phyloP scores from a whole-genome alignment of 2,797 vertebrate species.

The Aulostomus chinensis region DNA sequence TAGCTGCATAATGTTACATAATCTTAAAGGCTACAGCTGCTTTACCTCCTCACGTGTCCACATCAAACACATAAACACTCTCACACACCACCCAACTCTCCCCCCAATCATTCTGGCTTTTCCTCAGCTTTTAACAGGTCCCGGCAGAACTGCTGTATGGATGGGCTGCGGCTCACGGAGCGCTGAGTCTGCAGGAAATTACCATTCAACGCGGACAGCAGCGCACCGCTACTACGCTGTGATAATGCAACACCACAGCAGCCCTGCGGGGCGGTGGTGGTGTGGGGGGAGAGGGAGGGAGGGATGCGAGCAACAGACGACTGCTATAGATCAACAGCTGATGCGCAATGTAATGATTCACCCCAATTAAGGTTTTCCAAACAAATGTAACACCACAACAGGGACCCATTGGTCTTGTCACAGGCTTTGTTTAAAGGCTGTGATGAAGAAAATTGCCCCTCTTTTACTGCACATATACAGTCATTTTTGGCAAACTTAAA shows the following conservation, averaged over 20 bases:
- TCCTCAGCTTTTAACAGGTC: constrained; percentile 57
- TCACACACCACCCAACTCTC: neutral
- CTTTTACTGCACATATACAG: neutral
- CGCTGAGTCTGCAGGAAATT: constrained; percentile 69
- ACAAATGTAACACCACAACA: constrained; percentile 13
- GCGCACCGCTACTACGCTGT: constrained; percentile 39
- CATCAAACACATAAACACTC: neutral
- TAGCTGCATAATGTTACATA: constrained; percentile 29
- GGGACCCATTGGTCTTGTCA: neutral
- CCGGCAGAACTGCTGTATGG: constrained; percentile 63
- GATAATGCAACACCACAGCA: constrained; percentile 50
- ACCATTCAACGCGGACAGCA: constrained; percentile 57
- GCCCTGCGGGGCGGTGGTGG: constrained; percentile 19
- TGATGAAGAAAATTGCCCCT: constrained; percentile 10
- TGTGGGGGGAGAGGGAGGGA: neutral
- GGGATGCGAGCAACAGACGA: neutral
- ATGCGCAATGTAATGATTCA: neutral
- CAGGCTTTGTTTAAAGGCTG: constrained; percentile 14
- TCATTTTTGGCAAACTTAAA: neutral
- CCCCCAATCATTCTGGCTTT: constrained; percentile 42
- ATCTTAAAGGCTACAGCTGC: constrained; percentile 31
- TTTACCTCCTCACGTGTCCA: constrained; percentile 9
- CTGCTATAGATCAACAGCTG: constrained; percentile 26
- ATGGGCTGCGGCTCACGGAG: constrained; percentile 37
- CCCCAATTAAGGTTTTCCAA: constrained; percentile 15